These are phyloP conservation scores for Chanos chanos DNA, from an alignment of 2,797 vertebrate species.

Conservation along the genomic window DNA sequence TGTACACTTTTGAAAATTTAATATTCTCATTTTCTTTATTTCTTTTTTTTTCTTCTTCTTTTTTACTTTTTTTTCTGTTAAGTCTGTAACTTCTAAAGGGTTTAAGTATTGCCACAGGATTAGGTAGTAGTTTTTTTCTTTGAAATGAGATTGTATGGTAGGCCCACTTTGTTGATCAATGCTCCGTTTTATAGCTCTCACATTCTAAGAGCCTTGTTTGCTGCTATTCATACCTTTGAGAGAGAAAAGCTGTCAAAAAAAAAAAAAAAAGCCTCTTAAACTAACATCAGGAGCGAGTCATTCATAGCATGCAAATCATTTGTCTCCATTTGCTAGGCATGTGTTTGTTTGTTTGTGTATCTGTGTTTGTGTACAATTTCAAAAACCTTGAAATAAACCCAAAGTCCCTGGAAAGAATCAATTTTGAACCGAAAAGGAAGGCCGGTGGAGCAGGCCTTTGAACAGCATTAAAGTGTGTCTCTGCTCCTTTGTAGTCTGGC, in stretches of 20 bases:
- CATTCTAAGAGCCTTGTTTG: background rate
- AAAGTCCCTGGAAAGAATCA: background rate
- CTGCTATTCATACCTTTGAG: background rate
- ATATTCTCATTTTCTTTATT: background rate
- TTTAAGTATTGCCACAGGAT: background rate
- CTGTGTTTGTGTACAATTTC: background rate
- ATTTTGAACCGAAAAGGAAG: background rate
- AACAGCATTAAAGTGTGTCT: constrained; percentile 17
- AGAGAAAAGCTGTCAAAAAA: too few species aligned
- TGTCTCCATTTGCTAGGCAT: background rate
- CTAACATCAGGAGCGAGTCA: background rate
- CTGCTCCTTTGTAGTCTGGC: background rate
- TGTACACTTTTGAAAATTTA: constrained; percentile 10
- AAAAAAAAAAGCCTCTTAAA: background rate
- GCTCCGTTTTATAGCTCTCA: background rate
- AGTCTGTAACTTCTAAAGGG: background rate
- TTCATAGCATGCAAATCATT: constrained; percentile 1
- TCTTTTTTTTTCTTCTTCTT: background rate
- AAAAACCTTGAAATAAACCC: background rate
- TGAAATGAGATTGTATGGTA: constrained; percentile 23
- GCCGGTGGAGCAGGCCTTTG: background rate
- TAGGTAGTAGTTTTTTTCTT: constrained; percentile 27
- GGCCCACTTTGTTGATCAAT: constrained; percentile 17
- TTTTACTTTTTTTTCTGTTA: background rate
- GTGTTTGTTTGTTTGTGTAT: background rate